Evolutionary conservation across 2,888 invertebrate genomes (phyloP).

Genomic region (Thera britannica): DNA sequence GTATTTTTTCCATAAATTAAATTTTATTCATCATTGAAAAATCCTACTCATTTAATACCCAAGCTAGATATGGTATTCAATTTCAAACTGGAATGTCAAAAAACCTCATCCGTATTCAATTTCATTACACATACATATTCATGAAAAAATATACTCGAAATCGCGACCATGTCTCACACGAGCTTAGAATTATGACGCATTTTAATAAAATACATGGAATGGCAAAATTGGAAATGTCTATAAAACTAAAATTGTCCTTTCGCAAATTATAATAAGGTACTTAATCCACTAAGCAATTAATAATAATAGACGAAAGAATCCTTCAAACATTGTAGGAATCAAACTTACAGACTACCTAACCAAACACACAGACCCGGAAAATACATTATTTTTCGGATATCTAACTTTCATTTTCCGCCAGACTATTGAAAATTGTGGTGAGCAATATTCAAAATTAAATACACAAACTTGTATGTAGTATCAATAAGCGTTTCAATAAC

Average conservation of each 20-base stretch:
- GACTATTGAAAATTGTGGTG: background rate
- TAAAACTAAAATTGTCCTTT: background rate
- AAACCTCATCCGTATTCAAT: background rate
- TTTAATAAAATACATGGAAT: constrained; percentile 19
- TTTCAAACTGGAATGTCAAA: constrained; percentile 7
- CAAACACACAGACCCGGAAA: background rate
- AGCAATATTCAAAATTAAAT: background rate
- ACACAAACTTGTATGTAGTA: background rate
- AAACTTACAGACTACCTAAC: background rate
- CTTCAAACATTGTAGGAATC: background rate
- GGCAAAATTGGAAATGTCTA: constrained; percentile 15
- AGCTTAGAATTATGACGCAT: constrained; percentile 47
- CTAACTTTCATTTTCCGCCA: no score
- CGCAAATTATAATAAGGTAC: background rate
- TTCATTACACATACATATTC: background rate
- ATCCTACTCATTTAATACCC: constrained; percentile 42
- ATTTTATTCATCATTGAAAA: constrained; percentile 59
- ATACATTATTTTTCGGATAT: no score
- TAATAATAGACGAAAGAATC: background rate
- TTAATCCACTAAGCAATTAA: background rate
- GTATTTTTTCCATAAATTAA: constrained; percentile 32
- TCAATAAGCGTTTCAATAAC: background rate
- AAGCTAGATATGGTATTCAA: background rate
- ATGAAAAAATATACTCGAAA: constrained; percentile 41
- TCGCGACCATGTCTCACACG: constrained; percentile 63